These are phyloP conservation scores for Threskiornis aethiopicus DNA, from an alignment of 2,797 vertebrate genomes.

Conservation along the genomic window DNA sequence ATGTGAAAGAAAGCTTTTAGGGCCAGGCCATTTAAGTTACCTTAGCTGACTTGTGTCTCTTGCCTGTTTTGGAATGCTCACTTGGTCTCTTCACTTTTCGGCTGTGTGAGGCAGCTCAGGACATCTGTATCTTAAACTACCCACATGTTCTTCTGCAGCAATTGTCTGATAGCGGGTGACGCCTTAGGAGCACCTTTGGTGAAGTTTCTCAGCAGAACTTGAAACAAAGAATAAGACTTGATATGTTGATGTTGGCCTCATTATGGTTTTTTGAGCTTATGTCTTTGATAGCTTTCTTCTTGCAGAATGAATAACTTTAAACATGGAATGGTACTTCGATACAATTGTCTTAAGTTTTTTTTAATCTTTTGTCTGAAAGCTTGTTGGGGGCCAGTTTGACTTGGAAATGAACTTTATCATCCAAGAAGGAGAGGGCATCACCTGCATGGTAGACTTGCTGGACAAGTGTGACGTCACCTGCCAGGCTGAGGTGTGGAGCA, in stretches of 20 bases:
- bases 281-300: neutral
- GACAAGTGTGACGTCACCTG: constrained; percentile 92
- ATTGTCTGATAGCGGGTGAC: neutral
- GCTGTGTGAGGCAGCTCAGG: neutral
- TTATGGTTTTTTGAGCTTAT: fast-evolving
- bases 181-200: neutral
- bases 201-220: neutral
- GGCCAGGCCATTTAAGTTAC: neutral
- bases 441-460: constrained; percentile 94
- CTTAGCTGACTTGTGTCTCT: neutral
- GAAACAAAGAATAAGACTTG: neutral
- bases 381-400: constrained; percentile 96
- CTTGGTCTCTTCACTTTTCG: neutral
- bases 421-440: constrained; percentile 92
- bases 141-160: neutral
- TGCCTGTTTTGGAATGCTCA: neutral
- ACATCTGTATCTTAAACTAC: neutral
- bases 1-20: neutral
- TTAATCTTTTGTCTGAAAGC: constrained; percentile 69
- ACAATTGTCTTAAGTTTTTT: neutral
- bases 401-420: constrained; percentile 99
- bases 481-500: constrained; percentile 98
- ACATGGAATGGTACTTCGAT: neutral
- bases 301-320: neutral
- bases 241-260: neutral